Conservation (phyloP, 2,113 vertebrate genomes). For the Siphamia tubifer region DNA sequence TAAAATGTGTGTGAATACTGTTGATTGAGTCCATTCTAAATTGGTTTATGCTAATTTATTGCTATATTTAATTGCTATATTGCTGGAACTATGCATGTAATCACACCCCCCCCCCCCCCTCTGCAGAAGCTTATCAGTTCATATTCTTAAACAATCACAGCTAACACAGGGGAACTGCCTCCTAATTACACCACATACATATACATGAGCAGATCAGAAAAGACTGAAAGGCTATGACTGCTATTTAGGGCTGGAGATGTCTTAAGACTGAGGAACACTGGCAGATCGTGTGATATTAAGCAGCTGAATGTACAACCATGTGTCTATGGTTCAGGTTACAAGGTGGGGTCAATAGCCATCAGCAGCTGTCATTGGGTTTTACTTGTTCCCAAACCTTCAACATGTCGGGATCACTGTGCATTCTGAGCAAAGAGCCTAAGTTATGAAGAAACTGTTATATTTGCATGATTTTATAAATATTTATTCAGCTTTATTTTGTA, state of each 20-base stretch:
- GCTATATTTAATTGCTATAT: too few species aligned
- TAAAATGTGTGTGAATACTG: too few species aligned
- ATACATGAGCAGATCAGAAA: not conserved
- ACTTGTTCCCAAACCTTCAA: not conserved
- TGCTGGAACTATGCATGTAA: too few species aligned
- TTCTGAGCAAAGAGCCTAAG: not conserved
- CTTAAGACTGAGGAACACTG: not conserved
- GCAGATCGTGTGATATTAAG: constrained; percentile 16
- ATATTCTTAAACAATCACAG: too few species aligned
- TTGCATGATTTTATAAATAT: too few species aligned
- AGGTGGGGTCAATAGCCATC: not conserved
- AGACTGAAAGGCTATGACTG: constrained; percentile 30
- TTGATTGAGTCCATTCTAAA: too few species aligned
- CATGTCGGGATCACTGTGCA: not conserved
- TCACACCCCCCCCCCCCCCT: too few species aligned
- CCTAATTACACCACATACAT: not conserved
- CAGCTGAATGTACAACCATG: constrained; percentile 28
- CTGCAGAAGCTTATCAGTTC: too few species aligned
- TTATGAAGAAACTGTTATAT: not conserved
- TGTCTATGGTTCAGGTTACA: constrained; percentile 47
- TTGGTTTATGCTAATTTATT: too few species aligned
- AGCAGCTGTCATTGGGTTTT: constrained; percentile 17
- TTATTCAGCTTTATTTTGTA: too few species aligned
- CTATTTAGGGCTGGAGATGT: constrained; percentile 36
- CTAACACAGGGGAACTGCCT: constrained; percentile 8